phyloP scores from a whole-genome alignment of 2,888 invertebrate genomes.

The Hirtodrosophila confusa region DNA sequence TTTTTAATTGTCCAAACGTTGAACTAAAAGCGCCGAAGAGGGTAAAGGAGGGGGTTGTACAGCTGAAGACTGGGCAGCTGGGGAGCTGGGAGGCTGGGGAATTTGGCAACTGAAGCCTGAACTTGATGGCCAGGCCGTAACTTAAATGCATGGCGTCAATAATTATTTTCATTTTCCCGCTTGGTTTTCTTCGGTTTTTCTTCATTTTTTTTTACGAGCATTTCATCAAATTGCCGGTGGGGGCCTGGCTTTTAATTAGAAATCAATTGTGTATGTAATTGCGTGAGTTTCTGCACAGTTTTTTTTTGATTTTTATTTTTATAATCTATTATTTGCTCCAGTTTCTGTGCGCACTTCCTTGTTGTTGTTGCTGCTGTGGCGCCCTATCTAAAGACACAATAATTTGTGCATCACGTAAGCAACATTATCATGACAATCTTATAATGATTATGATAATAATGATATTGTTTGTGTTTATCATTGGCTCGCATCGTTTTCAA shows the following conservation, averaged over 20 bases:
- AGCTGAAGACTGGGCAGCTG: background rate
- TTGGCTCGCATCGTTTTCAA: conserved; percentile 12
- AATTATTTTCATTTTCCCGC: conserved; percentile 42
- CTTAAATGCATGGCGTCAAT: conserved; percentile 65
- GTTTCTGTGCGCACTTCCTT: conserved; percentile 17
- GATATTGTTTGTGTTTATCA: conserved; percentile 34
- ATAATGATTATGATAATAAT: conserved; percentile 7
- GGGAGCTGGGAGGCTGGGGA: background rate
- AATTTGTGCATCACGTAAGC: conserved; percentile 16
- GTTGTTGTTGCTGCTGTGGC: background rate
- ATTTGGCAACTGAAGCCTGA: conserved; percentile 31
- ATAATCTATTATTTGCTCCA: conserved; percentile 2
- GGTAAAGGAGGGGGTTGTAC: background rate
- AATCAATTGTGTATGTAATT: conserved; percentile 73
- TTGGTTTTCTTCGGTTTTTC: conserved; percentile 11
- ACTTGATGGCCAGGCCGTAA: conserved; percentile 50
- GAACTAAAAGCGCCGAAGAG: conserved; percentile 7
- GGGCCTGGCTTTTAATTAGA: conserved; percentile 62
- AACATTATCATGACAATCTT: conserved; percentile 15
- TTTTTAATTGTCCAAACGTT: conserved; percentile 72
- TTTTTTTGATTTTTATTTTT: background rate
- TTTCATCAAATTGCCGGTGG: conserved; percentile 37
- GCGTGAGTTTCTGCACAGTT: conserved; percentile 12
- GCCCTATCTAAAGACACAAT: conserved; percentile 5
- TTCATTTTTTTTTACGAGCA: conserved; percentile 10